Base-by-base conservation (phyloP, 1,140 invertebrate genomes). In the Drosophila pallidifrons region DNA sequence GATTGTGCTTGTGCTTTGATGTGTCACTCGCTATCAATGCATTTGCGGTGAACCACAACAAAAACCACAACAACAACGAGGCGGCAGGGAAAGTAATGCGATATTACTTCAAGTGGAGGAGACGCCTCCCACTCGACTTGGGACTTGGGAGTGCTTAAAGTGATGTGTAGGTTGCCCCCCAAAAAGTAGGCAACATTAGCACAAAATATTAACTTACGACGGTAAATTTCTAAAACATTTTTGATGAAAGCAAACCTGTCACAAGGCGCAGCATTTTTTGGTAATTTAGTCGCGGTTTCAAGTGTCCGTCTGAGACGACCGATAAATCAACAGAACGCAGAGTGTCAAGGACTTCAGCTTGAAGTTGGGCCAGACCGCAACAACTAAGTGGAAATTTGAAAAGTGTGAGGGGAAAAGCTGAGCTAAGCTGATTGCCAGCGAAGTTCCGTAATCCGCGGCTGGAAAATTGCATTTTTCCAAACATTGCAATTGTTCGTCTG, bases 371-470 rank as follows among this genome's bases (percentile, higher is more conserved):
- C 7, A 16, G n/a, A 46, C 45, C 11, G 2, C 20, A 20, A 32
- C 30, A 32, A 32, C 64, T 70, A 79, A 86, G 76, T 83, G 71
- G 61, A 65, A 87, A 87, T 47, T 59, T 45, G 41, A 28, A 47
- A 51, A 30, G 25, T 46, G 55, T 25, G 10, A 46, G 28, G n/a
- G 4, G 5, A n/a, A 30, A 10, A 30, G 5, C 41, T 10, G 7
- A 38, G 35, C 35, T 38, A 38, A 38, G 35, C 35, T 8, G 38
- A 7, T 43, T 43, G 41, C 41, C 5, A 28, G 10, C 10, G 10
- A 13, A 10, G 16, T 1, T 5, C 16, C 2, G 16, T 25, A 10
- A 32, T 32, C 10, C 35, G 16, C 11, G 15, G 3, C 61, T 16
- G 75, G 63, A 69, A 83, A 74, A 81, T 63, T 81, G 74, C 65